Percentiles rank a stretch among this genome's conserved stretches.
These are phyloP conservation scores for Anarsia innoxiella DNA, from an alignment of 2,888 invertebrate species.

Conservation along the genomic window DNA sequence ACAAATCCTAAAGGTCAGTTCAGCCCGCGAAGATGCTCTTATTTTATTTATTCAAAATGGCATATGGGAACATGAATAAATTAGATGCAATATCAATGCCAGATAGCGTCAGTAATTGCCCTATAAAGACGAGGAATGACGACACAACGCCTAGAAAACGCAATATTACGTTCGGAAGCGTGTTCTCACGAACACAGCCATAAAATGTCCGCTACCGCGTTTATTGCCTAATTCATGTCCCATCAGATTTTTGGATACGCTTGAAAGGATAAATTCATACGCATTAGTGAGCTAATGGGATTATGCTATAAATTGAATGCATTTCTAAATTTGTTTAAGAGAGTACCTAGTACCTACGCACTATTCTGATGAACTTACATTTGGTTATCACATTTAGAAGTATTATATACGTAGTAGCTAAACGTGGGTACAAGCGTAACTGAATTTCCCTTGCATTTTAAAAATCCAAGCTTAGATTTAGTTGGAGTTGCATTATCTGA, in stretches of 20 bases:
- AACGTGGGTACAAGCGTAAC: too few species aligned
- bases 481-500: too few species aligned
- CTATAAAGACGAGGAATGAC: conserved; percentile 70
- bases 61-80: conserved; percentile 50
- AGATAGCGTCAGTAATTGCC: conserved; percentile 70
- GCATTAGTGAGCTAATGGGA: too few species aligned
- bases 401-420: too few species aligned
- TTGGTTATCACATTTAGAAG: too few species aligned
- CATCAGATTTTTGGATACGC: conserved; percentile 41
- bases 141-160: conserved; percentile 61
- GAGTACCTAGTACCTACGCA: too few species aligned
- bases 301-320: too few species aligned
- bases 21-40: conserved; percentile 38
- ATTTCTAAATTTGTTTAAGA: too few species aligned
- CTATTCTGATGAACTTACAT: too few species aligned
- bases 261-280: conserved; percentile 13
- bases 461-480: too few species aligned
- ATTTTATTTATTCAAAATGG: conserved; percentile 58
- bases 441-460: too few species aligned
- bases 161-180: conserved; percentile 56
- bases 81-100: conserved; percentile 72
- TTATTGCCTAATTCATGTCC: conserved; percentile 47
- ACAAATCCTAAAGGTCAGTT: conserved; percentile 40
- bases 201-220: conserved; percentile 48
- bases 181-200: conserved; percentile 57